Conservation (phyloP, 1,140 invertebrate species). For the Halyomorpha halys region DNA sequence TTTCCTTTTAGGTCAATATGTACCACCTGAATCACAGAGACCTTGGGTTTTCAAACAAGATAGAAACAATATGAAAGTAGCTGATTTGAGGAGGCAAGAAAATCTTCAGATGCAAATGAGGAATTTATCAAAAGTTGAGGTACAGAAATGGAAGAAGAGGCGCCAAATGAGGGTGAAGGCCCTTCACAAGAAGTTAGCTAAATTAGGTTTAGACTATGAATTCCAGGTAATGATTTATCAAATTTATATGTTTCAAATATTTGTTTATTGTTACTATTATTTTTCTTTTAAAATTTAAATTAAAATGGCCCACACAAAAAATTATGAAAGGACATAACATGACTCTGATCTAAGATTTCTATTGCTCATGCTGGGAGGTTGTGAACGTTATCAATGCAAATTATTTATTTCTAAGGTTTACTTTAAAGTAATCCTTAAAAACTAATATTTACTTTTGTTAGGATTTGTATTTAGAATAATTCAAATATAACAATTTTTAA, state of each 20-base stretch:
- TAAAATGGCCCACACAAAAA: too few relatives aligned
- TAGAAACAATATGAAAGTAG: constrained; percentile 6
- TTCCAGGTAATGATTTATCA: constrained; percentile 26
- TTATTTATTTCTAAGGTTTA: too few relatives aligned
- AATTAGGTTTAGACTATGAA: constrained; percentile 27
- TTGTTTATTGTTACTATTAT: too few relatives aligned
- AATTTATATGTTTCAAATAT: neutral
- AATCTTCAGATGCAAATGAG: neutral
- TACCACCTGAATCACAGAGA: constrained; percentile 45
- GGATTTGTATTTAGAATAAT: too few relatives aligned
- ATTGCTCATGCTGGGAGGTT: too few relatives aligned
- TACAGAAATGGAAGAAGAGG: constrained; percentile 1
- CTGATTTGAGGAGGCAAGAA: constrained; percentile 12
- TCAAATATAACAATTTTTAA: too few relatives aligned
- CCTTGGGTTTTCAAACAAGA: constrained; percentile 29
- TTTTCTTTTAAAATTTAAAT: too few relatives aligned
- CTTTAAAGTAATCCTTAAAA: too few relatives aligned
- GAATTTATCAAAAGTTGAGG: constrained; percentile 8
- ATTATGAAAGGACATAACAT: too few relatives aligned
- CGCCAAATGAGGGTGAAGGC: constrained; percentile 15
- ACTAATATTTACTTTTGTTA: too few relatives aligned
- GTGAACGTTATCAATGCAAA: too few relatives aligned
- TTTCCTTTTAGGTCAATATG: constrained; percentile 38
- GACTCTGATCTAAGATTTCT: too few relatives aligned
- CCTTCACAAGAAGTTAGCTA: constrained; percentile 22